A percentile compares a stretch with the other conserved stretches of the same genome.
Evolutionary conservation across 2,888 invertebrate species (phyloP).

Genomic region (Oxyteleia sp.): DNA sequence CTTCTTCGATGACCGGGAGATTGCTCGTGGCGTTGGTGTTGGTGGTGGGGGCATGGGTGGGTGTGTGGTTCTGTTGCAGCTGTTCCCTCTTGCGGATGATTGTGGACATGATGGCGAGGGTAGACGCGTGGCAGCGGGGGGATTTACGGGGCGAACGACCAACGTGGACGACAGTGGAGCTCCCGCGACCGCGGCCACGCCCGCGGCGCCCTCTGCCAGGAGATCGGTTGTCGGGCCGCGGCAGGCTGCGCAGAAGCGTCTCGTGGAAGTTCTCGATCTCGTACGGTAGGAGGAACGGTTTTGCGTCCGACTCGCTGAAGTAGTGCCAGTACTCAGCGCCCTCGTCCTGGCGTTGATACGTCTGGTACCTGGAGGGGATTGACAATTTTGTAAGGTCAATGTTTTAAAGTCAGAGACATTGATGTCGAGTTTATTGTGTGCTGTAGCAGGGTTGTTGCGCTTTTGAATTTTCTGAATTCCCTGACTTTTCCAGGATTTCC

Average conservation of each 20-base stretch:
- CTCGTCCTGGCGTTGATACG: conserved; percentile 93
- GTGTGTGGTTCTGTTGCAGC: too few relatives aligned
- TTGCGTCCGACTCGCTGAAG: conserved; percentile 89
- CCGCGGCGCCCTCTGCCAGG: conserved; percentile 69
- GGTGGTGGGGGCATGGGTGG: too few relatives aligned
- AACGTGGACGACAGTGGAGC: conserved; percentile 49
- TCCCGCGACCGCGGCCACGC: conserved; percentile 76
- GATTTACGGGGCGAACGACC: conserved; percentile 93
- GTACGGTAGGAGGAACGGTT: conserved; percentile 92
- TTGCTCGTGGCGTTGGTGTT: too few relatives aligned
- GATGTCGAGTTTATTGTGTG: too few relatives aligned
- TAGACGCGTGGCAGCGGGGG: conserved; percentile 95
- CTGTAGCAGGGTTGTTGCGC: too few relatives aligned
- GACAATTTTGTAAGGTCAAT: too few relatives aligned
- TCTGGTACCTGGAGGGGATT: conserved; percentile 88
- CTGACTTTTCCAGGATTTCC: too few relatives aligned
- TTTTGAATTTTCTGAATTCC: too few relatives aligned
- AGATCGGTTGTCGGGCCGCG: conserved; percentile 65
- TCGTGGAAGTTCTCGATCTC: conserved; percentile 89
- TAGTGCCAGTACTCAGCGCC: conserved; percentile 90
- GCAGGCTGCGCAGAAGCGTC: conserved; percentile 76
- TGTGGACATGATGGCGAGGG: conserved; percentile 92
- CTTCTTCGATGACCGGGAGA: conserved; percentile 76
- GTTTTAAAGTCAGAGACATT: too few relatives aligned
- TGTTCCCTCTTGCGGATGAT: conserved; percentile 85